These are phyloP conservation scores for Pogona vitticeps DNA, from an alignment of 2,113 vertebrate species.

Conservation along the genomic window DNA sequence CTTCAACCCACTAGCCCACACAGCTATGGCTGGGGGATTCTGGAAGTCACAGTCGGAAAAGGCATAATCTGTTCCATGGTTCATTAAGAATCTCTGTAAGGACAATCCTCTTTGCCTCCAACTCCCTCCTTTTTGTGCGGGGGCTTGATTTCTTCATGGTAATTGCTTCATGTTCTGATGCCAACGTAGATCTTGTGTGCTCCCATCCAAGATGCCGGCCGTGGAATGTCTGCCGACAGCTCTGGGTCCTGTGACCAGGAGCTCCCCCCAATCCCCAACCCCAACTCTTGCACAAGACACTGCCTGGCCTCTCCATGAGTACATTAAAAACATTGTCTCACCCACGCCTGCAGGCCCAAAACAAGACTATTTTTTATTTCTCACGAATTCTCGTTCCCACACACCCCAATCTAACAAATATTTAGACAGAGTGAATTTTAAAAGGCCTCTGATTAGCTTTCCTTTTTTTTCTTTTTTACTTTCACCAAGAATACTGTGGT, in stretches of 20 bases:
- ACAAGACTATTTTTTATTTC: slow-evolving; percentile 25
- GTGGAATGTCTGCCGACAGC: slow-evolving; percentile 14
- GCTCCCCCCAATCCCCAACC: background rate
- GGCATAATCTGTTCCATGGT: slow-evolving; percentile 1
- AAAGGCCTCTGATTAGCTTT: slow-evolving; percentile 67
- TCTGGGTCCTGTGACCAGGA: background rate
- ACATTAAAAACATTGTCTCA: background rate
- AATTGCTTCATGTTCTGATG: slow-evolving; percentile 33
- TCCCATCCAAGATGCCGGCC: slow-evolving; percentile 37
- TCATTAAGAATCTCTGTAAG: slow-evolving; percentile 41
- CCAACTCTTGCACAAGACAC: background rate
- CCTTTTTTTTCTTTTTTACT: slow-evolving; percentile 21
- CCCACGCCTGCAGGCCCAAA: background rate
- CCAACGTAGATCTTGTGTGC: slow-evolving; percentile 3
- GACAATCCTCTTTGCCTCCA: slow-evolving; percentile 27
- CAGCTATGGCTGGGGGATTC: too few relatives aligned
- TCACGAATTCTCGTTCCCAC: slow-evolving; percentile 52
- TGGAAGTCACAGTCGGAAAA: too few relatives aligned
- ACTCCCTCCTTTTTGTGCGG: background rate
- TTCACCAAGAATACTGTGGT: slow-evolving; percentile 63
- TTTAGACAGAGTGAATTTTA: slow-evolving; percentile 73
- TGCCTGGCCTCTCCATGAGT: background rate
- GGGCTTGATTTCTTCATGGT: slow-evolving; percentile 13
- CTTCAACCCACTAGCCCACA: too few relatives aligned
- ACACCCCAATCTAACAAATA: slow-evolving; percentile 71